These are phyloP conservation scores for Agrochola macilenta DNA, from an alignment of 2,888 invertebrate genomes.

Conservation along the genomic window DNA sequence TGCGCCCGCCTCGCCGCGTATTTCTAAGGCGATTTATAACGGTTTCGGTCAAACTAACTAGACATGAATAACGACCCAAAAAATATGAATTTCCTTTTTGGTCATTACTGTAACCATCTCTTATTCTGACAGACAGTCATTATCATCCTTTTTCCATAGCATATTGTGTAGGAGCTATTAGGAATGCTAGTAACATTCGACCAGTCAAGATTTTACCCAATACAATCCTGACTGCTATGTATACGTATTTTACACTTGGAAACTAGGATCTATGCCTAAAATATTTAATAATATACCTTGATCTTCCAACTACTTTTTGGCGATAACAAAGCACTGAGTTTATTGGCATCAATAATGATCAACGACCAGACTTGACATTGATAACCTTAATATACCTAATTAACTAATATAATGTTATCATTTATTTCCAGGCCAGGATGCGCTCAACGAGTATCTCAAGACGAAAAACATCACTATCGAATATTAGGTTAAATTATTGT, in stretches of 20 bases:
- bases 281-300: background rate
- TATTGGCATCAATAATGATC: background rate
- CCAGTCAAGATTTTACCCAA: background rate
- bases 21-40: too few species aligned
- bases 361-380: background rate
- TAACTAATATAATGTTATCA: conserved; percentile 11
- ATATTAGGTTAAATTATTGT: conserved; percentile 90
- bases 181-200: background rate
- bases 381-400: conserved; percentile 4
- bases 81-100: background rate
- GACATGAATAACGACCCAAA: too few species aligned
- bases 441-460: conserved; percentile 98
- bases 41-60: too few species aligned
- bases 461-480: conserved; percentile 98
- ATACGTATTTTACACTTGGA: background rate
- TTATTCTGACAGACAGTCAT: too few species aligned
- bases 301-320: background rate
- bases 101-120: background rate
- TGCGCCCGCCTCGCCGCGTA: too few species aligned
- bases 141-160: background rate
- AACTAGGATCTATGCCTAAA: background rate
- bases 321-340: background rate
- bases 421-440: conserved; percentile 94
- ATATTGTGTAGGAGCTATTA: too few species aligned
- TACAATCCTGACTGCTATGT: background rate